Conservation (phyloP, 2,888 invertebrate species). For the Adela reaumurella region DNA sequence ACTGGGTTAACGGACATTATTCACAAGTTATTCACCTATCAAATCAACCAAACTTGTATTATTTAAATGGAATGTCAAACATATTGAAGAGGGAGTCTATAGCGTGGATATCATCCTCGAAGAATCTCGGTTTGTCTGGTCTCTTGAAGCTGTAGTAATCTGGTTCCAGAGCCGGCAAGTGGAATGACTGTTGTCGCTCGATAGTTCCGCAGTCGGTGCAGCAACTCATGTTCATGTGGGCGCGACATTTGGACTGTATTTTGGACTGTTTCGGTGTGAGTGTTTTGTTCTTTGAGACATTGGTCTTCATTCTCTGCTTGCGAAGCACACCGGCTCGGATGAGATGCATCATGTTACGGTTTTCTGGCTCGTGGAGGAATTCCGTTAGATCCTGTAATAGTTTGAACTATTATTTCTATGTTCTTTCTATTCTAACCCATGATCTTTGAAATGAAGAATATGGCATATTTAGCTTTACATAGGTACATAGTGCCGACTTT, state of each 20-base stretch:
- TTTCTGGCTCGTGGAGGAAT: constrained; percentile 30
- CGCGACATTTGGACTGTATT: not conserved
- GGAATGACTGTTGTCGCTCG: constrained; percentile 9
- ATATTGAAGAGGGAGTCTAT: constrained; percentile 35
- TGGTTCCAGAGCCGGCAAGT: constrained; percentile 34
- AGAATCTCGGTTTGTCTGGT: constrained; percentile 35
- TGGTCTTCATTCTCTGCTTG: constrained; percentile 31
- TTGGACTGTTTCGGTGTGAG: constrained; percentile 20
- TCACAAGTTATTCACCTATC: too few relatives aligned
- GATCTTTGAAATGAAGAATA: too few relatives aligned
- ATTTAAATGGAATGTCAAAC: constrained; percentile 17
- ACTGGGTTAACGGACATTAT: too few relatives aligned
- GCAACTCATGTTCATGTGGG: not conserved
- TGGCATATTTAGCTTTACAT: too few relatives aligned
- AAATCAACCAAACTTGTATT: too few relatives aligned
- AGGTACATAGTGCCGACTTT: not conserved
- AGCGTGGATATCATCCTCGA: constrained; percentile 40
- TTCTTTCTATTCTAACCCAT: too few relatives aligned
- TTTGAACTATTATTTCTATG: too few relatives aligned
- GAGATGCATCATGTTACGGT: constrained; percentile 31
- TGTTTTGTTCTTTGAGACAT: constrained; percentile 22
- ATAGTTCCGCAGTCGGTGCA: not conserved
- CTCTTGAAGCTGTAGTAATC: constrained; percentile 42
- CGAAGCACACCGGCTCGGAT: constrained; percentile 35
- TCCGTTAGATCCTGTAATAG: constrained; percentile 33